Percentiles rank a stretch among this genome's conserved stretches.
Evolutionary conservation across 1,140 invertebrate species (phyloP).

Genomic region (Brachionus calyciflorus): DNA sequence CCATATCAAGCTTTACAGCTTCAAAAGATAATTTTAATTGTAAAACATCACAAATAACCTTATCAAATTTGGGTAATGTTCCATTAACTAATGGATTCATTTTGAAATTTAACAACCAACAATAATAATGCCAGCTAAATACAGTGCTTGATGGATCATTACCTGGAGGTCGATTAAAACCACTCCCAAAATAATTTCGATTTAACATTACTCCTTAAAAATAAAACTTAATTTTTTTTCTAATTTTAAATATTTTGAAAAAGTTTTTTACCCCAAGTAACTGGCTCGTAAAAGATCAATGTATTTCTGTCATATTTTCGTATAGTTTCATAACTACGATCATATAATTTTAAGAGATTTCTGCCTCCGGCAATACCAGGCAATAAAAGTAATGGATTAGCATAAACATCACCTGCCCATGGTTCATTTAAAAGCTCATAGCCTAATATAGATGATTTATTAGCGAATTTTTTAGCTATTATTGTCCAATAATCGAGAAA

Average conservation of each 20-base stretch:
- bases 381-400: slow-evolving; percentile 49
- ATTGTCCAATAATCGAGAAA: slow-evolving; percentile 50
- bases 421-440: slow-evolving; percentile 54
- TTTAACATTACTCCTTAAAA: slow-evolving; percentile 45
- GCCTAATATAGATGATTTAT: slow-evolving; percentile 49
- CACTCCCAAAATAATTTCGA: slow-evolving; percentile 49
- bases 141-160: slow-evolving; percentile 48
- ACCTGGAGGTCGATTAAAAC: slow-evolving; percentile 50
- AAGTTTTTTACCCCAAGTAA: slow-evolving; percentile 50
- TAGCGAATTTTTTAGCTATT: slow-evolving; percentile 48
- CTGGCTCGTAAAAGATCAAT: slow-evolving; percentile 52
- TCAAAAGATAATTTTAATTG: slow-evolving; percentile 33
- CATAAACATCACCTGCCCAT: slow-evolving; percentile 51
- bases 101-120: slow-evolving; percentile 49
- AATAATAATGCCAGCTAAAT: slow-evolving; percentile 52
- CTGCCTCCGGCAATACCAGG: slow-evolving; percentile 50
- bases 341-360: slow-evolving; percentile 51
- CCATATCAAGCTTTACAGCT: slow-evolving; percentile 42
- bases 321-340: slow-evolving; percentile 49
- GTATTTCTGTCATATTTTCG: slow-evolving; percentile 50
- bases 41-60: slow-evolving; percentile 49
- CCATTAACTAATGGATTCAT: background rate
- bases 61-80: slow-evolving; percentile 43
- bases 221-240: background rate
- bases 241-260: background rate